phyloP scores from a whole-genome alignment of 2,113 vertebrate genomes.

The Chionomys nivalis region DNA sequence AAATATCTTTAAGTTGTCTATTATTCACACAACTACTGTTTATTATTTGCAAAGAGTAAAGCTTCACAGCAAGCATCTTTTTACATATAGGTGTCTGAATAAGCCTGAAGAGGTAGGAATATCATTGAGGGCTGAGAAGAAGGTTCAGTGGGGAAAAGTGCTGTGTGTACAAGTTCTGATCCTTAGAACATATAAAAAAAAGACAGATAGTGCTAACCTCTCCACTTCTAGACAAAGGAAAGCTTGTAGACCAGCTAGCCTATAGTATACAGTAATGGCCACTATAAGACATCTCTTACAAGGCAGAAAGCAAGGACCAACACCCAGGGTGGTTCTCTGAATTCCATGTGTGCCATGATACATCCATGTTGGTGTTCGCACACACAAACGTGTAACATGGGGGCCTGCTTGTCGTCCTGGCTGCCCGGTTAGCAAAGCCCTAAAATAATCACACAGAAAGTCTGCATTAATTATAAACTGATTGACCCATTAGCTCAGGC shows the following conservation, averaged over 20 bases:
- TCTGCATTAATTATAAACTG: no score
- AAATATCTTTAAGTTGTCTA: neutral
- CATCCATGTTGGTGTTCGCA: neutral
- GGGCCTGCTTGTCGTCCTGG: no score
- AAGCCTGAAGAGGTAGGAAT: neutral
- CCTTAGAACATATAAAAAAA: neutral
- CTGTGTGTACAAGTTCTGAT: neutral
- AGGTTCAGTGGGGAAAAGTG: neutral
- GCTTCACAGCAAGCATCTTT: neutral
- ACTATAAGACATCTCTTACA: neutral
- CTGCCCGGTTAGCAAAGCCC: no score
- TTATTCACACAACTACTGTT: slow-evolving; percentile 32
- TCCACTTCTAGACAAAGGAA: neutral
- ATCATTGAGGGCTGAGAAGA: no score
- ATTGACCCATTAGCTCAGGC: no score
- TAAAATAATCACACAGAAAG: no score
- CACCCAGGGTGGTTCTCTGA: neutral
- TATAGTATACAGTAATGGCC: neutral
- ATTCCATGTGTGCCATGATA: neutral
- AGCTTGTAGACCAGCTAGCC: neutral
- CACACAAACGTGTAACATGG: no score
- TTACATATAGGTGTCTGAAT: neutral
- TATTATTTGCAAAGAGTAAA: neutral
- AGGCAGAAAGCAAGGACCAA: neutral
- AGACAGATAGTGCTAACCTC: neutral